These are phyloP conservation scores for Cnemophilus loriae DNA, from an alignment of 2,113 vertebrate species.

Conservation along the genomic window DNA sequence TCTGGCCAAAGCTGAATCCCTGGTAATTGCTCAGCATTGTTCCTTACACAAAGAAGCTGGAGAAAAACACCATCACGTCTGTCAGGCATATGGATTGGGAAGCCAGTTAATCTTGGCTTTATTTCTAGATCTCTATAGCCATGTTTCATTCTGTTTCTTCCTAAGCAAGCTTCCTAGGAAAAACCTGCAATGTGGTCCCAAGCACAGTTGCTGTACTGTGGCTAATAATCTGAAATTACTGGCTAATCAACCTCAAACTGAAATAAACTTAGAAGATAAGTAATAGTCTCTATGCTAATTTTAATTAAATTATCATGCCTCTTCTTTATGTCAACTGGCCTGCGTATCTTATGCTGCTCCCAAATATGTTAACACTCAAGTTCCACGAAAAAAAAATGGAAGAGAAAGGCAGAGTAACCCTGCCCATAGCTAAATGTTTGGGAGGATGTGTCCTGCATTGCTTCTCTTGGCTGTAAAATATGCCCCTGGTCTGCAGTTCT, in stretches of 20 bases:
- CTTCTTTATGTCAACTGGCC: not conserved
- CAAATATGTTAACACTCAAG: not conserved
- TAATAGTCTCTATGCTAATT: not conserved
- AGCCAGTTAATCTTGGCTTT: not conserved
- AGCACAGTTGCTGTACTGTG: not conserved
- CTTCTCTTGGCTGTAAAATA: not conserved
- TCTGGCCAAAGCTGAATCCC: not conserved
- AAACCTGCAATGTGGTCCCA: not conserved
- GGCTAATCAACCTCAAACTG: not conserved
- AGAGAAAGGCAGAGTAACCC: not conserved
- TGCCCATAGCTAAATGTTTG: not conserved
- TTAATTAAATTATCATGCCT: not conserved
- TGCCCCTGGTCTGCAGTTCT: not conserved
- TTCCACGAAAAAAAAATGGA: not conserved
- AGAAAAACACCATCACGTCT: not conserved
- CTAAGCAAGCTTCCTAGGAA: not conserved
- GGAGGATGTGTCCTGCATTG: fast-evolving
- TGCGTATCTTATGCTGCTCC: not conserved
- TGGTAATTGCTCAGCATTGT: not conserved
- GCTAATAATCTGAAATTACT: not conserved
- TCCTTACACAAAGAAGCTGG: not conserved
- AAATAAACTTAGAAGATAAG: not conserved
- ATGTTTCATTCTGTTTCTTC: not conserved
- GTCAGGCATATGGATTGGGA: not conserved
- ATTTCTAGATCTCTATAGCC: not conserved